Evolutionary conservation across 1,140 invertebrate genomes (phyloP), one percentile per base, ranked within the genome.

Genomic region (Pseudomyrmex gracilis): DNA sequence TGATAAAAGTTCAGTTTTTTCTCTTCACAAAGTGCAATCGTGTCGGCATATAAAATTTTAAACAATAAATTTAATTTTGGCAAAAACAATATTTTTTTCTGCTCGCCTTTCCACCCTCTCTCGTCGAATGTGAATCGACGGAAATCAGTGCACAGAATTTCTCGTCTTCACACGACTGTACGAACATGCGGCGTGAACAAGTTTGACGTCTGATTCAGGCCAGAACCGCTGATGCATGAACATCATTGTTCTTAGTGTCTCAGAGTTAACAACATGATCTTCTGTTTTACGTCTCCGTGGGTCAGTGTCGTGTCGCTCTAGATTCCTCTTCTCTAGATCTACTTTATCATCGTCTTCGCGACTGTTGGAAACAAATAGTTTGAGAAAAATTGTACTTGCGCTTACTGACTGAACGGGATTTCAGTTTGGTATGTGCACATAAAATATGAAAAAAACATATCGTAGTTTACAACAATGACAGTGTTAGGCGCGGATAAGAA

Each of bases 281-380:
- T 88, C 66, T 71, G 66, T 61, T 10, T 67, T 49, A 15, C 45
- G 55, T 51, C 17, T 63, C 49, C 60, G 55, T n/a, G 73, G 73
- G 67, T 86, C 85, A 84, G 74, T 82, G 76, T 84, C 85, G 67
- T 24, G 55, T 17, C 12, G 86, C 73, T 58, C 77, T 77, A 78
- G 68, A 88, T 87, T 71, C 20, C 45, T 73, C 47, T 70, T 64
- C 22, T 17, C 22, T 58, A 80, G n/a, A 80, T 70, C 43, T 17
- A 20, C 55, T 58, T 45, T 22, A 53, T 80, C 49, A 71, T 80
- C 53, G 43, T 80, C 20, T 51, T 17, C 45, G 24, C 15, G 47
- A 68, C 34, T 70, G 51, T 47, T 47, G 7, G 43, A 70, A 43
- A 51, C 73, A 12, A 47, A 57, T 58, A 64, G 10, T 47, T 15